Conservation (phyloP, 2,113 vertebrate genomes). For the Oryzias melastigma region DNA sequence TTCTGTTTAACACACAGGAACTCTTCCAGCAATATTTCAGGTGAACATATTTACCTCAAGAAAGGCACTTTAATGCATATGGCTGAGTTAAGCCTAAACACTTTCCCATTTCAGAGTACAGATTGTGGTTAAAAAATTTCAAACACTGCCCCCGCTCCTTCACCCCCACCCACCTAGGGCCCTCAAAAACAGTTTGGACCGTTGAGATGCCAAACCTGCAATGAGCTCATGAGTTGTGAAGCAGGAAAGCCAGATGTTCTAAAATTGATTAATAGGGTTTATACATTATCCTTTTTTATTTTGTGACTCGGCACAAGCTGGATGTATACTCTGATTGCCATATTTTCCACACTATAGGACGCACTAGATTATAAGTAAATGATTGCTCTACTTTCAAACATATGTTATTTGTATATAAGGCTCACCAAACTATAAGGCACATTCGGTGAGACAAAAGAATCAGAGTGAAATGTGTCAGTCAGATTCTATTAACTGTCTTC, state of each 20-base stretch:
- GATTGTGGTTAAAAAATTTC: conserved; percentile 3
- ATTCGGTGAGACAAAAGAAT: no score
- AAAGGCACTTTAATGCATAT: conserved; percentile 9
- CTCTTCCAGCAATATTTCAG: conserved; percentile 28
- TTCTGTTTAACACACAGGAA: neutral
- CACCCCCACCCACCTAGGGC: neutral
- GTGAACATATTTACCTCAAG: conserved; percentile 2
- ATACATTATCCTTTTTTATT: neutral
- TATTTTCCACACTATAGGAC: conserved; percentile 2
- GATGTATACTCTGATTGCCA: conserved; percentile 4
- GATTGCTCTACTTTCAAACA: no score
- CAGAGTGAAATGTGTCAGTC: no score
- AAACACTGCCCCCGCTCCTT: neutral
- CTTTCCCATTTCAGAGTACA: conserved; percentile 6
- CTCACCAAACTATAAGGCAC: no score
- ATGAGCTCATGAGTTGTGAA: conserved; percentile 21
- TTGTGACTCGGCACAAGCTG: conserved; percentile 3
- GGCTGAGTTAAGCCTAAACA: conserved; percentile 1
- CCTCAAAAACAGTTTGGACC: neutral
- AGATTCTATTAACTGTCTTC: no score
- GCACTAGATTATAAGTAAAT: no score
- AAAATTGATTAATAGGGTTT: neutral
- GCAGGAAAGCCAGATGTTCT: neutral
- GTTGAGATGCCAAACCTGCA: conserved; percentile 9
- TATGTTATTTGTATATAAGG: no score